Evolutionary conservation across 2,797 vertebrate species (phyloP).

Genomic region (Ciconia nigra): DNA sequence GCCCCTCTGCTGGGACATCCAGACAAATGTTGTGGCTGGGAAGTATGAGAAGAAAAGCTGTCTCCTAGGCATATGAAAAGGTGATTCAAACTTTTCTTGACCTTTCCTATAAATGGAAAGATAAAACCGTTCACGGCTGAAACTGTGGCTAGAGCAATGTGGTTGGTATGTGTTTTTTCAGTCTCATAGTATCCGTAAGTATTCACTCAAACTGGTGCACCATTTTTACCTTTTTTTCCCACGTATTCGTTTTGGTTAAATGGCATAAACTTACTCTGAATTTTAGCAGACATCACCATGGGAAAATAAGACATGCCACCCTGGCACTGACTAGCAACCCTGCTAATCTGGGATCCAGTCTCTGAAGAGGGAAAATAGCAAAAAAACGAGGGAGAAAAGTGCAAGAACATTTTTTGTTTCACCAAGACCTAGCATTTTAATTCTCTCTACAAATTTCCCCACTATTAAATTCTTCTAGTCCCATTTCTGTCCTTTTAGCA

Average conservation of each 20-base stretch:
- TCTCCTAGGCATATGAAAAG: not conserved
- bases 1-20: not conserved
- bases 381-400: not conserved
- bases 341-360: not conserved
- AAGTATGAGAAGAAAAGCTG: not conserved
- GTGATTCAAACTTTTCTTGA: not conserved
- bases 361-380: not conserved
- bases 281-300: not conserved
- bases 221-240: not conserved
- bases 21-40: constrained; percentile 21
- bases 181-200: not conserved
- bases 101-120: constrained; percentile 35
- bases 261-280: not conserved
- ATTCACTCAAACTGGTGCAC: not conserved
- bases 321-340: not conserved
- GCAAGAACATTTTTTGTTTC: not conserved
- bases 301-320: not conserved
- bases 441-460: not conserved
- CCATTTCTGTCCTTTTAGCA: not conserved
- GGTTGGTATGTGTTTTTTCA: not conserved
- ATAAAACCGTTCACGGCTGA: not conserved
- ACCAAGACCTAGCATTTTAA: not conserved
- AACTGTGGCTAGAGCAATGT: not conserved
- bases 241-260: not conserved
- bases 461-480: not conserved